Conservation (phyloP, 2,888 invertebrate species). For the Mallateleia sp. region DNA sequence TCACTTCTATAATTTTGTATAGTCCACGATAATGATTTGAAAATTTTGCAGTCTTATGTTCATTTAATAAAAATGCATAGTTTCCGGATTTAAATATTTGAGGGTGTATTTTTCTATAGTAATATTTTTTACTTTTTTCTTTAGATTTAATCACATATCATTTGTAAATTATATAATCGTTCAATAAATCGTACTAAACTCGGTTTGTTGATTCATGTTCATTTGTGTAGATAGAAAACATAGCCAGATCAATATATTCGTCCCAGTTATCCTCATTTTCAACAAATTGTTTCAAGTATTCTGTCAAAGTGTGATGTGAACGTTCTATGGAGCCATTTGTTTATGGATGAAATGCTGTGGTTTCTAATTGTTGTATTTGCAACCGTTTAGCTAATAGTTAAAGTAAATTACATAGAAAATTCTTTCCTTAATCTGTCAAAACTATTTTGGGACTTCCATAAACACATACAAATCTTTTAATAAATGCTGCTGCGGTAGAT, state of each 20-base stretch:
- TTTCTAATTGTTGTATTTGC: conserved; percentile 17
- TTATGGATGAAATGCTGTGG: conserved; percentile 10
- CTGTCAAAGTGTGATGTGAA: no score
- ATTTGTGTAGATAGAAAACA: no score
- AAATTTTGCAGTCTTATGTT: conserved; percentile 32
- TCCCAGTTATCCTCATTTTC: conserved; percentile 36
- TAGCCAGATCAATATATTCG: no score
- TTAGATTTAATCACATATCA: conserved; percentile 14
- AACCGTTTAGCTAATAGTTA: conserved; percentile 17
- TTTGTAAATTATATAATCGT: conserved; percentile 18
- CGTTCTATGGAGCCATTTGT: conserved; percentile 2
- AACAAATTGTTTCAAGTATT: no score
- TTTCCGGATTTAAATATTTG: conserved; percentile 19
- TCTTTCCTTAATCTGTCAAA: background rate
- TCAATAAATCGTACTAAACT: no score
- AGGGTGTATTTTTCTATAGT: conserved; percentile 19
- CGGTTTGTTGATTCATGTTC: no score
- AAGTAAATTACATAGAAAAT: background rate
- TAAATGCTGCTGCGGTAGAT: background rate
- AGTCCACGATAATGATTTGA: conserved; percentile 45
- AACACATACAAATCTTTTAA: no score
- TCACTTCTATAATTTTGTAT: conserved; percentile 43
- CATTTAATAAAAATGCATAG: conserved; percentile 23
- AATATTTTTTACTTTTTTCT: conserved; percentile 20
- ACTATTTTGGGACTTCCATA: no score